Evolutionary conservation across 2,113 vertebrate species (phyloP).

Genomic region (Vulpes lagopus): DNA sequence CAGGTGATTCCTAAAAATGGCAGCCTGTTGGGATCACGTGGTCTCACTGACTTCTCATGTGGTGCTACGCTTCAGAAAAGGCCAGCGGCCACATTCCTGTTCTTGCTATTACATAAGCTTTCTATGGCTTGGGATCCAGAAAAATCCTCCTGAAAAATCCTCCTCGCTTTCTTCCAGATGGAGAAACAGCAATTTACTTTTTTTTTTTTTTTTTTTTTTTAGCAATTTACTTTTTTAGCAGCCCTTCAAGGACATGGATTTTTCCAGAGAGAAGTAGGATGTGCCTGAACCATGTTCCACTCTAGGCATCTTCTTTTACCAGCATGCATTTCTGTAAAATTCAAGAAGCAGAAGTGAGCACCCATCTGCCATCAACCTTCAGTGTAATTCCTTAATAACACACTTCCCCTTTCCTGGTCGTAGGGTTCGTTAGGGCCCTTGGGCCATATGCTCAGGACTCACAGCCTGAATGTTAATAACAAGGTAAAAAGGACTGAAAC

Average conservation of each 20-base stretch:
- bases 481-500: not conserved
- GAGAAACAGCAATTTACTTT: not conserved
- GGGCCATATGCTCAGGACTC: not conserved
- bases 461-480: slow-evolving; percentile 40
- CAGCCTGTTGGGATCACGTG: not conserved
- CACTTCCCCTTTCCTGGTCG: not conserved
- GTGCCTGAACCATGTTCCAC: not conserved
- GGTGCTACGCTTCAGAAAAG: not conserved
- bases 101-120: not conserved
- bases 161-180: not conserved
- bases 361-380: not conserved
- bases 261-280: slow-evolving; percentile 1
- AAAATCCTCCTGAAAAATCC: not conserved
- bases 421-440: slow-evolving; percentile 16
- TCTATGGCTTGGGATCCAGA: not conserved
- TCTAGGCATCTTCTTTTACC: not conserved
- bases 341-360: not conserved
- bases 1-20: not conserved
- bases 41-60: not conserved
- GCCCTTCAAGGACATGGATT: not conserved
- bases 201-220: no score
- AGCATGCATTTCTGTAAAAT: not conserved
- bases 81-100: not conserved
- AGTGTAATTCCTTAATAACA: not conserved
- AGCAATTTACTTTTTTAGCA: not conserved